Base-by-base conservation (phyloP, 2,888 invertebrate genomes). In the Scaptomyza caliginosa region DNA sequence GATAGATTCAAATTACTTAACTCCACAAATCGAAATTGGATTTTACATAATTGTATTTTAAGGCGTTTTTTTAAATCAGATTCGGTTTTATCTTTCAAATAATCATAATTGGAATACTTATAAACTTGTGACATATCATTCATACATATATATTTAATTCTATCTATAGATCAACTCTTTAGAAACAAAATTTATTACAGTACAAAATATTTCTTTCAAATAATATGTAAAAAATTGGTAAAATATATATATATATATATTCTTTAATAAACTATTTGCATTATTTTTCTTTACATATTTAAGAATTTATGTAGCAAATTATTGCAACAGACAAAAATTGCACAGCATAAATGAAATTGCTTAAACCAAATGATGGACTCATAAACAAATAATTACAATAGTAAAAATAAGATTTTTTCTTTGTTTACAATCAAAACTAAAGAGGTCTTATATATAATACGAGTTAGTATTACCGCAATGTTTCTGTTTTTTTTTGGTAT, bases 401-500 rank as follows among this genome's bases (percentile, higher is more conserved):
- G 28, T 40, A 28, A 48, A 62, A 68, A 71, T 56, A 67, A 76
- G 38, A 55, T 28, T 10, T 46, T 46, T 26, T 10, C 19, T 16
- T 42, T 30, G 19, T 49, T 64, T 65, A 69, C 70, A 68, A 63
- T 52, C 56, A 59, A 59, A 74, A 67, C 34, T 79, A 67, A 51
- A 30, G 52, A 67, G 26, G 26, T 51, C 58, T 63, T 80, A 81
- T 54, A 64, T 43, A 45, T 67, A 69, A 65, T 75, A 69, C 60
- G 42, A 75, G 58, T 70, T 66, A 49, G 54, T 65, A 11, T 28
- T 28, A 64, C 54, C 68, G 62, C 67, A 56, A 30, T 55, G 38
- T 58, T 54, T 43, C 55, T 59, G 8, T 66, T 71, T 42, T 1
- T 40, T 13, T 80, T 85, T 82, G 82, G 76, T 78, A 75, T 82